Evolutionary conservation across 1,140 invertebrate species (phyloP).

Genomic region (Trichonephila inaurata): DNA sequence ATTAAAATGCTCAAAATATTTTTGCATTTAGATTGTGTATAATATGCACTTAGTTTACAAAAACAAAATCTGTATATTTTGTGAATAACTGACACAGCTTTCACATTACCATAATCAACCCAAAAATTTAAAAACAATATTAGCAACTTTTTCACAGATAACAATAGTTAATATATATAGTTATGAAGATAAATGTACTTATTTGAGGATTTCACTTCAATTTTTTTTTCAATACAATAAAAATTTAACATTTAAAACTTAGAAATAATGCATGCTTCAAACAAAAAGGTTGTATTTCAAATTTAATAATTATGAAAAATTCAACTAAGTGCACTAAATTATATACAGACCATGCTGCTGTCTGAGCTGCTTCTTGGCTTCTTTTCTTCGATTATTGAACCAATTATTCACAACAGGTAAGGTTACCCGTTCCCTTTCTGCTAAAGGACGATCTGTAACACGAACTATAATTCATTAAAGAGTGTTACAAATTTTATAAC

Average conservation of each 20-base stretch:
- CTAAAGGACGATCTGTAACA: conserved; percentile 79
- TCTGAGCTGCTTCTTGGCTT: conserved; percentile 80
- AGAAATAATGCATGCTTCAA: neutral
- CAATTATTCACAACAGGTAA: conserved; percentile 81
- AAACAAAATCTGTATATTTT: too few relatives aligned
- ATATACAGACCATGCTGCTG: conserved; percentile 77
- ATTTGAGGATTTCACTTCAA: too few relatives aligned
- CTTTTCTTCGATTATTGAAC: conserved; percentile 82
- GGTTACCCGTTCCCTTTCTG: conserved; percentile 80
- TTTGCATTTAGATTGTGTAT: too few relatives aligned
- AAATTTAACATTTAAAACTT: neutral
- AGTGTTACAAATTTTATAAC: neutral
- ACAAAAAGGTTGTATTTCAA: neutral
- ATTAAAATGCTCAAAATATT: too few relatives aligned
- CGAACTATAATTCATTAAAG: conserved; percentile 60
- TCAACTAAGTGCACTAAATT: neutral
- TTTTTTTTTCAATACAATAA: too few relatives aligned
- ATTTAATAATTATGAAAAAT: neutral
- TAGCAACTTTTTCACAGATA: too few relatives aligned
- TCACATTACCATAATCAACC: too few relatives aligned
- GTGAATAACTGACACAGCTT: too few relatives aligned
- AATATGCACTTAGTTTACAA: too few relatives aligned
- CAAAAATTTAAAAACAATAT: too few relatives aligned
- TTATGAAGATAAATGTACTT: too few relatives aligned
- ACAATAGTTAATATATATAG: too few relatives aligned